phyloP scores from a whole-genome alignment of 92 coral and sea anemone species.

The Isaurus tuberculatus region DNA sequence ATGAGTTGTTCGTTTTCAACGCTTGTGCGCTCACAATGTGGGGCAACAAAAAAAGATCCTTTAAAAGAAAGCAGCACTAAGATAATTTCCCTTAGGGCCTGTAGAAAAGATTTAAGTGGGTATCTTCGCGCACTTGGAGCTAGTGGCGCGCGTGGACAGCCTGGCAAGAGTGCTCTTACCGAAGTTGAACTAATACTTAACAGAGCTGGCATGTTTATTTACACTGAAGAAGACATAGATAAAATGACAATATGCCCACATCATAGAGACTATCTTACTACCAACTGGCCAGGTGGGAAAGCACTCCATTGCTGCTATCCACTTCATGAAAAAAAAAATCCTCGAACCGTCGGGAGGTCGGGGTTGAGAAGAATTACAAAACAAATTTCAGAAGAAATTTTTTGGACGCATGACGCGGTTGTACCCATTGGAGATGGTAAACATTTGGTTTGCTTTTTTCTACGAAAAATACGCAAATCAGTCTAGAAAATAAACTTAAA shows the following conservation, averaged over 20 bases:
- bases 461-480: background rate
- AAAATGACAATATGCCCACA: conserved; percentile 21
- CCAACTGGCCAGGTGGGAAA: conserved; percentile 3
- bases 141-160: background rate
- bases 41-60: conserved; percentile 11
- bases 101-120: conserved; percentile 25
- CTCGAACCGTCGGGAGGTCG: background rate
- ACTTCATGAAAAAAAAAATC: background rate
- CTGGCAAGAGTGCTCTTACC: conserved; percentile 18
- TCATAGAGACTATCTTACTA: conserved; percentile 6
- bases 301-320: conserved; percentile 19
- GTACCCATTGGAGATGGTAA: conserved; percentile 19
- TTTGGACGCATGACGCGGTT: too few species aligned
- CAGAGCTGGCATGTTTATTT: conserved; percentile 32
- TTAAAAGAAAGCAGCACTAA: conserved; percentile 15
- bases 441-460: background rate
- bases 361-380: background rate
- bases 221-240: conserved; percentile 8
- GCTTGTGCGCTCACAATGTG: background rate
- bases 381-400: conserved; percentile 4
- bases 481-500: too few species aligned
- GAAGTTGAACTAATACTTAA: conserved; percentile 15
- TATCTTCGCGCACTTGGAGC: conserved; percentile 36
- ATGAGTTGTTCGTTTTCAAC: conserved; percentile 26
- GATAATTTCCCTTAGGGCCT: background rate